Base-by-base conservation (phyloP, 2,113 vertebrate genomes). In the Oceanodroma tethys region DNA sequence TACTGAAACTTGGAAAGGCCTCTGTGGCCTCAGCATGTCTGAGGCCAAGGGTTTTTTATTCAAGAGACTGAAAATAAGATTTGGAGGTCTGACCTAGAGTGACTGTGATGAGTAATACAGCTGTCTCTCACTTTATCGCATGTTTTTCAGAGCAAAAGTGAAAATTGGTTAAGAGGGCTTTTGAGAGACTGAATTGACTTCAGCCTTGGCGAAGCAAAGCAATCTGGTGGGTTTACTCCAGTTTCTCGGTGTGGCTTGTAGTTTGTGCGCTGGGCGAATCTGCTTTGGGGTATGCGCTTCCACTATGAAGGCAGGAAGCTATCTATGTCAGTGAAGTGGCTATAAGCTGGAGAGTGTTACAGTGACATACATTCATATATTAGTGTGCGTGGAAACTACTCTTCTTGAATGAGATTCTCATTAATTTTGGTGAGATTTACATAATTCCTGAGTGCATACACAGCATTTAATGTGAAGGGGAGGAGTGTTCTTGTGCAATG, bases 161-260 rank as follows among this genome's bases (percentile, higher is more conserved):
- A 15, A 40, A 18, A 8, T 9, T 60, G 62, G 10, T 26, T 47
- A 15, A 60, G 66, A 42, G 52, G 13, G 27, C 21, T 47, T 67
- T 22, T 43, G 58, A 67, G 74, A 53, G 70, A 4, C 42, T 21
- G 66, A 13, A 1, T 5, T 36, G 52, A 11, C 29, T 48, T 30
- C 48, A 38, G 45, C 10, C 72, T 55, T 2, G 0, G 3, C 3
- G 9, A 11, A 15, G 9, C 5, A 1, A 12, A 36, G 19, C 23
- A 13, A 2, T 34, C 60, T 0, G 0, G 1, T 2, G 55, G 22
- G 22, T 73, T 30, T 70, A 30, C 58, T 43, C 9, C 14, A 3
- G 18, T 36, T 47, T 8, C 43, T 71, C 0, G 1, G 9, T 0
- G 0, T 23, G 67, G 43, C 40, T 50, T 4, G 1, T 1, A 2